Conservation (phyloP, 2,888 invertebrate genomes). For the Julus scandinavius region DNA sequence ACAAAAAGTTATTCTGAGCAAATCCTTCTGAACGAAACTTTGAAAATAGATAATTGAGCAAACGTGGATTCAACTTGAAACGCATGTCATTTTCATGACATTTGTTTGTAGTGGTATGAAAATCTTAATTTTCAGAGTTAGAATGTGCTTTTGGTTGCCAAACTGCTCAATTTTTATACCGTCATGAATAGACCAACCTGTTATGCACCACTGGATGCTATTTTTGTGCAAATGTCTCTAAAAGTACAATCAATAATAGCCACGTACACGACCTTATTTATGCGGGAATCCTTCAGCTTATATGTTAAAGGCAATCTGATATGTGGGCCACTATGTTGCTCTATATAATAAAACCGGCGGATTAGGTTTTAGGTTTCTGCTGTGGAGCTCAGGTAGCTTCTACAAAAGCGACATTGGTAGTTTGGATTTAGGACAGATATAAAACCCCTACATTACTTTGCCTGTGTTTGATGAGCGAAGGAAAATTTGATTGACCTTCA, state of each 20-base stretch:
- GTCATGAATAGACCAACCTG: not conserved
- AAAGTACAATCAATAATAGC: not conserved
- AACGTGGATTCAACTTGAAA: no score
- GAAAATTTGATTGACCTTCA: not conserved
- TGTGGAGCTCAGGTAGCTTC: slow-evolving; percentile 6
- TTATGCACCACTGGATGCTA: not conserved
- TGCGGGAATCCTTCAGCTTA: not conserved
- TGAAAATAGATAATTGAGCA: no score
- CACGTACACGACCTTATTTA: not conserved
- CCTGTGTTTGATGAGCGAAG: not conserved
- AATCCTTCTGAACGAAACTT: no score
- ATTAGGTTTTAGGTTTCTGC: slow-evolving; percentile 8
- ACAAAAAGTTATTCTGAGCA: not conserved
- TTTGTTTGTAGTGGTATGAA: not conserved
- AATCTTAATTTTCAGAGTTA: no score
- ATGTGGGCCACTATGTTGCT: not conserved
- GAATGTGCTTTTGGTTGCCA: not conserved
- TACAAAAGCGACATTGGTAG: not conserved
- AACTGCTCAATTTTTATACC: not conserved
- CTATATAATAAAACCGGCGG: not conserved
- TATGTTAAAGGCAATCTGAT: slow-evolving; percentile 30
- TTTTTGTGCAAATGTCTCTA: slow-evolving; percentile 28
- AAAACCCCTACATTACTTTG: not conserved
- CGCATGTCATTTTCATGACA: not conserved
- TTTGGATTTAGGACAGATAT: slow-evolving; percentile 14